Conservation (phyloP, 2,113 vertebrate genomes). For the human region DNA sequence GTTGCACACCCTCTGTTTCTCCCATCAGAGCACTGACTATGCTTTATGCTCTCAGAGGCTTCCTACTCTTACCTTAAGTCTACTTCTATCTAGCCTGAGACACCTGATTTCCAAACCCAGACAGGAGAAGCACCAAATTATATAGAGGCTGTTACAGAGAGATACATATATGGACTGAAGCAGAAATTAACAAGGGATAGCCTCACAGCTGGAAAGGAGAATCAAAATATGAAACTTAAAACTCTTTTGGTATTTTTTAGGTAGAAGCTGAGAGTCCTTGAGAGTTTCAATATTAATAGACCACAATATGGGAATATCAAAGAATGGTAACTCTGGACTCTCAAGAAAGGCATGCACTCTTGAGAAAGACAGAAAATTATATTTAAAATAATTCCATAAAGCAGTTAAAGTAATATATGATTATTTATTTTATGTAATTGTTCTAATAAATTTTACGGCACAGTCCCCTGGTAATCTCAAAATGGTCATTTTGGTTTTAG, state of each 20-base stretch:
- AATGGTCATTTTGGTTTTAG: not conserved
- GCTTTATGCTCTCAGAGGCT: not conserved
- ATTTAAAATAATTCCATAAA: constrained; percentile 43
- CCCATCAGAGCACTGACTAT: not conserved
- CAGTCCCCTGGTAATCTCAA: not conserved
- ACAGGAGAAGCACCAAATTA: not conserved
- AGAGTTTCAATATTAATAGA: not conserved
- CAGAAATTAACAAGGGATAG: not conserved
- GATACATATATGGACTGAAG: not conserved
- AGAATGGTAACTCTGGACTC: not conserved
- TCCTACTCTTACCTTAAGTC: not conserved
- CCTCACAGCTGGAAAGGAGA: not conserved
- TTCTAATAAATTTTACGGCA: not conserved
- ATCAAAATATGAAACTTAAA: not conserved
- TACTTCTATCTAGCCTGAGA: not conserved
- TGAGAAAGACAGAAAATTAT: not conserved
- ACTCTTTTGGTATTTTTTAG: not conserved
- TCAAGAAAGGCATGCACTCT: not conserved
- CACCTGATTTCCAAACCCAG: not conserved
- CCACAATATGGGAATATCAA: not conserved
- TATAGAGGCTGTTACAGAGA: not conserved
- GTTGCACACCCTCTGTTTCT: not conserved
- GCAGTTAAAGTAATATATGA: not conserved
- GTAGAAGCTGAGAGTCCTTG: not conserved
- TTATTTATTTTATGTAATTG: not conserved